Percentiles rank a stretch among this genome's conserved stretches.
These are phyloP conservation scores for Hiodon alosoides DNA, from an alignment of 2,113 vertebrate species.

Conservation along the genomic window DNA sequence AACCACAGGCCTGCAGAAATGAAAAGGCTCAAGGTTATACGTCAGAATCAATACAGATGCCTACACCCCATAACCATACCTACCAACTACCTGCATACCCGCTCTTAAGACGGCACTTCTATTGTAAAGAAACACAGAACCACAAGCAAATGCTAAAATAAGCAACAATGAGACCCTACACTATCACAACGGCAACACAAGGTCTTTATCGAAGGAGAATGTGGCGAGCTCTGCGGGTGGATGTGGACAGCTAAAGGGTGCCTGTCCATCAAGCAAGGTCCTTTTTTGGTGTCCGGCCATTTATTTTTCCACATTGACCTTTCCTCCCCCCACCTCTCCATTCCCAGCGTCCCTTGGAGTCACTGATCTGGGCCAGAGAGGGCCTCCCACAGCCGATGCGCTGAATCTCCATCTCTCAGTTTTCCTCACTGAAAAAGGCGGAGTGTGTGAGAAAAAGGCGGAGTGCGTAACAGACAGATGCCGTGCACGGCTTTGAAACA, in stretches of 20 bases:
- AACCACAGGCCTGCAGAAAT: conserved; percentile 82
- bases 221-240: background rate
- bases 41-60: background rate
- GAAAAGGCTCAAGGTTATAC: conserved; percentile 1
- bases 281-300: background rate
- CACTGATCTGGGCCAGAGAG: conserved; percentile 3
- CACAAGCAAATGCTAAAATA: background rate
- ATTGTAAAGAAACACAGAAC: background rate
- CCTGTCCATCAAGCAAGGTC: background rate
- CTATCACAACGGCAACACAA: background rate
- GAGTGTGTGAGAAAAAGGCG: background rate
- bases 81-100: too few species aligned
- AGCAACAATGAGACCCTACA: too few species aligned
- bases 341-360: background rate
- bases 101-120: too few species aligned
- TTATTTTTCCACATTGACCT: background rate
- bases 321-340: background rate
- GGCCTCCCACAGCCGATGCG: background rate
- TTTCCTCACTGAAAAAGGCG: background rate
- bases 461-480: background rate
- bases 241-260: background rate
- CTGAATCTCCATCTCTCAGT: background rate
- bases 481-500: background rate
- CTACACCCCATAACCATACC: too few species aligned
- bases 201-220: background rate